These are phyloP conservation scores for Aurelia coerulea DNA, from an alignment of 30 jellyfish, hydroid and myxozoan species.

Conservation along the genomic window DNA sequence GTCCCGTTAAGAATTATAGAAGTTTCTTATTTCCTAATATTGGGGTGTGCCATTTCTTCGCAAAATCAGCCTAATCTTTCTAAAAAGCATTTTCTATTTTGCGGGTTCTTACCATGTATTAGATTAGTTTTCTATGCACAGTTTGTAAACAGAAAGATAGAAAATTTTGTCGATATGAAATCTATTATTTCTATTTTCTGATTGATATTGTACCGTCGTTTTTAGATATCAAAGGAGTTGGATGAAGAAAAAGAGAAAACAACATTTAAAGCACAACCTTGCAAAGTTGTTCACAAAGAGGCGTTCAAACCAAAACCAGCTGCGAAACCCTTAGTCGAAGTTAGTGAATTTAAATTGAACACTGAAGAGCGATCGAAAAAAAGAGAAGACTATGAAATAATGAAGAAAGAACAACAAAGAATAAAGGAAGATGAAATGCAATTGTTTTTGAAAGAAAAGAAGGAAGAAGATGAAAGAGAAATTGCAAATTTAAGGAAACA, in stretches of 20 bases:
- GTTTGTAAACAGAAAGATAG: too few species aligned
- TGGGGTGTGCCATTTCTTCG: too few species aligned
- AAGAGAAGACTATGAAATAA: constrained; percentile 80
- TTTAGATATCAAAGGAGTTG: constrained; percentile 34
- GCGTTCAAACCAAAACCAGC: constrained; percentile 83
- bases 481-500: constrained; percentile 69
- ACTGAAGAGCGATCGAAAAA: constrained; percentile 89
- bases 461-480: constrained; percentile 68
- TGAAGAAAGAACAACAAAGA: constrained; percentile 71
- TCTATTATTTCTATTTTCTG: too few species aligned
- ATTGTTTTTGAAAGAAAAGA: constrained; percentile 59
- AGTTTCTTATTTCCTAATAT: too few species aligned
- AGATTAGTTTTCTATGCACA: too few species aligned
- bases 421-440: constrained; percentile 72
- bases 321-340: constrained; percentile 65
- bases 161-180: too few species aligned
- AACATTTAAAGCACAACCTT: constrained; percentile 81
- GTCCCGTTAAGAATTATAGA: too few species aligned
- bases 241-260: constrained; percentile 72
- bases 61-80: too few species aligned
- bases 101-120: too few species aligned
- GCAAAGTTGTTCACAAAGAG: constrained; percentile 72
- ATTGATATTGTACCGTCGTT: too few species aligned
- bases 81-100: too few species aligned
- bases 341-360: constrained; percentile 70